Base-by-base conservation (phyloP, 2,888 invertebrate species). In the Pyrgus malvae region DNA sequence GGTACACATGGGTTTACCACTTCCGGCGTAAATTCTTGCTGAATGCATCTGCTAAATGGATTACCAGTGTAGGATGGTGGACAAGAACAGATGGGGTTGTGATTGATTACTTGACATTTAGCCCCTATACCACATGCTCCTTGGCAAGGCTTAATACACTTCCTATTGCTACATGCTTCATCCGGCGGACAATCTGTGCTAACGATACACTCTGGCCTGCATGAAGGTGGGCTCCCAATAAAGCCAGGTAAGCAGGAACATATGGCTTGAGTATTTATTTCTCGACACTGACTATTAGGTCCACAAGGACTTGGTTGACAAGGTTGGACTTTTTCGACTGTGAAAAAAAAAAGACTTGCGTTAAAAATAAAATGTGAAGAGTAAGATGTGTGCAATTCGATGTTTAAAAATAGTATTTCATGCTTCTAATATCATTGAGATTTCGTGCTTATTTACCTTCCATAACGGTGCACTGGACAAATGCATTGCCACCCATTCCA, bases 91-190 rank as follows among this genome's bases (percentile, higher is more conserved):
- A 95, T 94, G 3, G 96, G 96, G 78, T 94, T 95, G 69, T 96
- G 95, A 75, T 94, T 95, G 44, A 95, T 93, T 21, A 96, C 94
- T 80, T 94, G 92, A 72, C 96, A 96, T 62, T 91, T 90, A 2
- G 96, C 95, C 61, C 89, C 90, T 21, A 95, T 86, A 16, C 96
- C 96, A 72, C 96, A 96, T n/a, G 95, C 92, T 66, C 95, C 95
- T 51, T 92, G 92, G 70, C 96, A 96, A n/a, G 96, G 96, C 76
- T 96, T 93, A 23, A 93, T 87, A 73, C 97, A 97, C 83, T 95
- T 95, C 74, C 94, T 94, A 72, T 95, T 96, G 49, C 92, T 92
- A 69, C 96, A 96, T 3, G 95, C 94, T 82, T 94, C 92, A 63
- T 92, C 93, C 40, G 93, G 92, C 3, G 92, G 78, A 77, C 96